phyloP scores from a whole-genome alignment of 2,113 vertebrate genomes.

The Psittacula cyanocephala region DNA sequence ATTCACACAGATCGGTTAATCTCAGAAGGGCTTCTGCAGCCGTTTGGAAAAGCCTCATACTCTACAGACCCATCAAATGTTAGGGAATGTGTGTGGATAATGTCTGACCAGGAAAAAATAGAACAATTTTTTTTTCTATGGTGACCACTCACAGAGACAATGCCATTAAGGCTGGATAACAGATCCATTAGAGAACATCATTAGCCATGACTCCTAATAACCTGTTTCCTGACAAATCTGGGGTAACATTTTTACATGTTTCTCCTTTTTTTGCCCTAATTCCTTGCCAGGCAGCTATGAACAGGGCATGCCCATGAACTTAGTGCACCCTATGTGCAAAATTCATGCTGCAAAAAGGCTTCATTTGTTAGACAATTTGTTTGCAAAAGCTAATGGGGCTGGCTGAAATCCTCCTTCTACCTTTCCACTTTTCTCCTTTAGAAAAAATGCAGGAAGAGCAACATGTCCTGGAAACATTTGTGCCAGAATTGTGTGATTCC shows the following conservation, averaged over 20 bases:
- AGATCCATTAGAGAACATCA: neutral
- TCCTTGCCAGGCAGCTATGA: neutral
- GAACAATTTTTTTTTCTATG: neutral
- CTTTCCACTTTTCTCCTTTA: neutral
- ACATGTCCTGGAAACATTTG: constrained; percentile 29
- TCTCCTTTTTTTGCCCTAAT: neutral
- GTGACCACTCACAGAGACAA: neutral
- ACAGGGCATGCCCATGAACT: neutral
- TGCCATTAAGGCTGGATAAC: neutral
- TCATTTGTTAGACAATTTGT: neutral
- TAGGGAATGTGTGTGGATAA: neutral
- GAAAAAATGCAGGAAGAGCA: constrained; percentile 24
- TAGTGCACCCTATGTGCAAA: neutral
- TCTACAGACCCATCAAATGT: neutral
- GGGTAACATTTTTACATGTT: neutral
- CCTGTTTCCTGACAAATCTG: neutral
- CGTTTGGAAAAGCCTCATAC: neutral
- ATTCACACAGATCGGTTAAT: neutral
- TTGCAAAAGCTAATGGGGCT: neutral
- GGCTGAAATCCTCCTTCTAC: neutral
- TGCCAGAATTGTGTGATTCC: neutral
- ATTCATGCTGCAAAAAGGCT: neutral
- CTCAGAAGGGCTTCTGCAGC: neutral
- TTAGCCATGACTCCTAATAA: neutral
- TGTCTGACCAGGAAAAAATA: neutral